Conservation (phyloP, 2,113 vertebrate species). For the Eptesicus fuscus region DNA sequence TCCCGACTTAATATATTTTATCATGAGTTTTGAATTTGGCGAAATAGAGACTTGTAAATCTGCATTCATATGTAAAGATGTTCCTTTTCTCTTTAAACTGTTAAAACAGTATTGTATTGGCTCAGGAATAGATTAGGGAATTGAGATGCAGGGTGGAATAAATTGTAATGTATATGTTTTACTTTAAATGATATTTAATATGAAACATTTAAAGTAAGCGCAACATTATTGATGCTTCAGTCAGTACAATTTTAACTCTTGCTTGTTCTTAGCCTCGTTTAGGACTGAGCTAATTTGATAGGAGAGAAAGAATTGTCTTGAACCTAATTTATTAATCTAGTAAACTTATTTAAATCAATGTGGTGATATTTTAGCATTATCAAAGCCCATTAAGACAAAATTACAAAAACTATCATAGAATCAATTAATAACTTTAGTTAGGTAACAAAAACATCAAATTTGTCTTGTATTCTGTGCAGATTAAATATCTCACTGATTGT, state of each 20-base stretch:
- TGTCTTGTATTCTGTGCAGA: background rate
- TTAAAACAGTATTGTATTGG: background rate
- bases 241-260: background rate
- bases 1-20: background rate
- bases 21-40: background rate
- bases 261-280: background rate
- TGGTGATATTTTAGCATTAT: background rate
- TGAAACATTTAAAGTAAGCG: background rate
- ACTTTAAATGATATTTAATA: background rate
- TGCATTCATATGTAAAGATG: background rate
- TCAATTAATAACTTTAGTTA: conserved; percentile 7
- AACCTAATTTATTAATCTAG: background rate
- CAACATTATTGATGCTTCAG: background rate
- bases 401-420: background rate
- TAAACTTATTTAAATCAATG: background rate
- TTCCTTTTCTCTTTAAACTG: background rate
- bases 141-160: background rate
- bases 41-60: background rate
- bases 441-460: background rate
- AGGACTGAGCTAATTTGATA: conserved; percentile 10
- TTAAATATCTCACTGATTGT: background rate
- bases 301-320: conserved; percentile 13
- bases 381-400: background rate
- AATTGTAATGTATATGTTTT: background rate
- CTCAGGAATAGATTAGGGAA: background rate